phyloP scores from a whole-genome alignment of 92 coral and sea anemone species.

The Metridium senile region DNA sequence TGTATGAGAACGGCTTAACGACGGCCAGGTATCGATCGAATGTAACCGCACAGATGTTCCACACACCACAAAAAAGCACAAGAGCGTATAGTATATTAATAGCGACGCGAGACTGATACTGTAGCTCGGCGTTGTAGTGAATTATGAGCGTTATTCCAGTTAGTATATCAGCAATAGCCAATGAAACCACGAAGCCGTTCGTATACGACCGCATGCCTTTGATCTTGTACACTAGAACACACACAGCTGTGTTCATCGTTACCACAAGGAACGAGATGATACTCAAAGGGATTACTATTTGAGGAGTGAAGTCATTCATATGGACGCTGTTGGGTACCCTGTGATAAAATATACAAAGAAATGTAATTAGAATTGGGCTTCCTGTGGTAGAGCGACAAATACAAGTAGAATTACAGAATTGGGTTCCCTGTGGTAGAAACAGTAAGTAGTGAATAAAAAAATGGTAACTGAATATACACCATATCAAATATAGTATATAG shows the following conservation, averaged over 20 bases:
- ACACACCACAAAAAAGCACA: constrained; percentile 57
- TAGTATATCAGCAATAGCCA: constrained; percentile 62
- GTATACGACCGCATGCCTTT: constrained; percentile 55
- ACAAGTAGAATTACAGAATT: too few species aligned
- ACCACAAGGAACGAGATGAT: constrained; percentile 42
- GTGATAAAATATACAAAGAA: not conserved
- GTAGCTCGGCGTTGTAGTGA: constrained; percentile 51
- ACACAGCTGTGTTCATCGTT: constrained; percentile 59
- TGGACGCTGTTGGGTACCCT: not conserved
- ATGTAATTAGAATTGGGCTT: not conserved
- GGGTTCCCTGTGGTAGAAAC: not conserved
- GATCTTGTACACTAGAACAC: constrained; percentile 54
- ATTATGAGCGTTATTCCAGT: constrained; percentile 66
- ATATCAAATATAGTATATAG: too few species aligned
- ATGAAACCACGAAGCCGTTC: constrained; percentile 67
- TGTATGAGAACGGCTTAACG: constrained; percentile 54
- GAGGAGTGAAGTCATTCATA: constrained; percentile 26
- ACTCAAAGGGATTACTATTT: constrained; percentile 42
- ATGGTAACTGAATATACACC: too few species aligned
- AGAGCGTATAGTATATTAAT: constrained; percentile 61
- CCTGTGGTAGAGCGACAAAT: not conserved
- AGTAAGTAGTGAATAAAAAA: too few species aligned
- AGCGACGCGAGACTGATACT: constrained; percentile 34
- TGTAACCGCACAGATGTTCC: constrained; percentile 72
- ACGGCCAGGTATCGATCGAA: constrained; percentile 72